Evolutionary conservation across 2,113 vertebrate species (phyloP), one percentile per base, ranked within the genome.

Genomic region (Halichoerus grypus): DNA sequence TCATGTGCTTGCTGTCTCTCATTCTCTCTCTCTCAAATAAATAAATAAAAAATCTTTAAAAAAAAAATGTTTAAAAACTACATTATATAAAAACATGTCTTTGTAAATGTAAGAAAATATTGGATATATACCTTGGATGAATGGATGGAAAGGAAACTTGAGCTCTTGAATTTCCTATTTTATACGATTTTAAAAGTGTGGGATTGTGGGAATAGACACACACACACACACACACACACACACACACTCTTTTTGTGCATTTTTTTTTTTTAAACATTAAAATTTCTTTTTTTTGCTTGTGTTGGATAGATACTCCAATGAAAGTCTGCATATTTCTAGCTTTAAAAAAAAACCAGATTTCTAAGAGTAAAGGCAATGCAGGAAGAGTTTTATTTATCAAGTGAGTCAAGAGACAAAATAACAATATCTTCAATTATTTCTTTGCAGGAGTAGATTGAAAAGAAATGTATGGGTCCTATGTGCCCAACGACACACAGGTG

Each of bases 301-400:
- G 28, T 84, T 0, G 0, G 39, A 63, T 72, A 95, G 63, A 69
- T 8, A 85, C 71, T 89, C 80, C 92, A 84, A 65, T 80, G 49
- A 83, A 88, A 96, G n/a, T 46, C 11, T 22, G 1, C 42, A 49
- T 22, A 81, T 19, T 55, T 65, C 4, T 13, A 91, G 2, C 83
- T 31, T 91, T 51, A 36, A 49, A 88, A 92, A 61, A 95, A 91
- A 31, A 7, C 15, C 15, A 92, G 51, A 61, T 92, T 90, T 97
- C 31, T 65, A 65, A 95, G 81, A 97, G 92, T 88, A 95, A 91
- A 81, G 8, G 13, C 76, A 88, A 92, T 72, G 3, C 36, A 87
- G 61, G 59, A 84, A 94, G 31, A 74, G 59, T 98, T 97, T 97
- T 97, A 94, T 97, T 92, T 98, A 82, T 42, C 11, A 83, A 82